Base-by-base conservation (phyloP, 2,797 vertebrate species). In the Phrynocephalus forsythii region DNA sequence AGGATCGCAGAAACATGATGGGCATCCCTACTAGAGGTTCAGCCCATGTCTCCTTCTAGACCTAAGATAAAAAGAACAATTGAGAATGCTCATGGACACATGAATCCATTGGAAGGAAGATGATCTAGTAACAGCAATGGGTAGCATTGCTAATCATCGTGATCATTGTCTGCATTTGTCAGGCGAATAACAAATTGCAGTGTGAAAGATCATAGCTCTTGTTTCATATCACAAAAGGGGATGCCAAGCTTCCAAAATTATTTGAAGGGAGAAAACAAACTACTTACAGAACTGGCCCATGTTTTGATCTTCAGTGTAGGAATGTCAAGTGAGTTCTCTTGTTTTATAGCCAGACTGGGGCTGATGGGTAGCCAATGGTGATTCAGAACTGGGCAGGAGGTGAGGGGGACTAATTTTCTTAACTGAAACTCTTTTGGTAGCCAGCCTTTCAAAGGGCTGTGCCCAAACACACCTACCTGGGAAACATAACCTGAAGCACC, bases 211-310 rank as follows among this genome's bases (percentile, higher is more conserved):
- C 82, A 79, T 26, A 26, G 22, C 20, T n/a, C 13, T 24, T 22
- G 24, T 38, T 67, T 3, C 10, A 18, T 82, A n/a, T 30, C 28
- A 50, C 28, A 26, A 79, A 20, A 3, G 18, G 71, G 6, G 10
- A 79, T 28, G 69, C 10, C 7, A 24, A 3, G 2, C 66, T 66
- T 22, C 67, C 79, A 44, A 72, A 50, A 79, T 38, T 24, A 52
- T 60, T 28, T 68, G 20, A 8, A 6, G 60, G 16, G 15, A 28
- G 5, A 87, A 87, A 30, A 71, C 44, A 9, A 71, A 18, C 44
- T 28, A 84, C 87, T 84, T 84, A 88, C 82, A 66, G 28, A 6
- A 78, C 8, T 38, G 56, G 52, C 11, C 68, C 76, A 84, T 88
- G 76, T 26, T 86, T 66, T 8, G 18, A 84, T 79, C 52, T 28